A percentile compares a stretch with the other conserved stretches of the same genome.
phyloP scores from a whole-genome alignment of 1,140 invertebrate species.

The Bombyx mori region ASM3026992v2 NC_085128.1:10729001-10729500 shows the following conservation, averaged over 20 bases:
- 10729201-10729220: slow-evolving; percentile 72
- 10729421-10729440: too few relatives aligned
- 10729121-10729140: slow-evolving; percentile 94
- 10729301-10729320: not conserved
- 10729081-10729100: slow-evolving; percentile 87
- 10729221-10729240: not conserved
- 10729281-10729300: not conserved
- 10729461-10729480: too few relatives aligned
- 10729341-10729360: too few relatives aligned
- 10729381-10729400: too few relatives aligned
- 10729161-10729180: slow-evolving; percentile 77
- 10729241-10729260: not conserved
- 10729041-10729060: slow-evolving; percentile 89
- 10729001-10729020: not conserved
- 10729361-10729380: too few relatives aligned
- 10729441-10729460: too few relatives aligned
- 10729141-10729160: slow-evolving; percentile 93
- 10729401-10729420: too few relatives aligned
- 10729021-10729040: slow-evolving; percentile 93
- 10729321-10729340: too few relatives aligned
- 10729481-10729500: too few relatives aligned
- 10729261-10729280: not conserved
- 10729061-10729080: slow-evolving; percentile 93
- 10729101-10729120: slow-evolving; percentile 96
- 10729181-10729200: slow-evolving; percentile 84